Percentiles rank a stretch among this genome's conserved stretches.
Conservation (phyloP, 1,140 invertebrate species). For the Octopus bimaculoides region DNA sequence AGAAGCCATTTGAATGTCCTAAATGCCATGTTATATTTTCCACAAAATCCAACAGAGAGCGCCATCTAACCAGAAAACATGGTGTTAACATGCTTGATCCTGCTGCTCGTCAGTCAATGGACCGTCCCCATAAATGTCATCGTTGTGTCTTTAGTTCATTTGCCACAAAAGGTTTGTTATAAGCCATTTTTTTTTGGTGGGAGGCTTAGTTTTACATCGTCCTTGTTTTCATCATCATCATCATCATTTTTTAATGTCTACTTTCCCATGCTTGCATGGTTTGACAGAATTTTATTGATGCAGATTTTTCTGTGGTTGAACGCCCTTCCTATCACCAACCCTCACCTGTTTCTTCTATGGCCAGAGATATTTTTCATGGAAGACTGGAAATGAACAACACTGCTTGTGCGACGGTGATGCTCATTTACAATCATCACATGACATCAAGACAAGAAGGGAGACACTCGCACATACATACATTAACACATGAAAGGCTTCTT, state of each 20-base stretch:
- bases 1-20: conserved; percentile 93
- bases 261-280: not conserved
- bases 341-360: not conserved
- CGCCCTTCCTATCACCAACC: not conserved
- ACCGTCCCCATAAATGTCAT: conserved; percentile 80
- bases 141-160: conserved; percentile 83
- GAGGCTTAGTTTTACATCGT: not conserved
- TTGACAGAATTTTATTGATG: not conserved
- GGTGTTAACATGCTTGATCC: conserved; percentile 54
- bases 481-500: too few species aligned
- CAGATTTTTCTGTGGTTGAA: not conserved
- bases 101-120: conserved; percentile 56
- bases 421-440: too few species aligned
- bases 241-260: not conserved
- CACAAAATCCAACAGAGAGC: conserved; percentile 95
- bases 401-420: too few species aligned
- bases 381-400: too few species aligned
- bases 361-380: too few species aligned
- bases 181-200: not conserved
- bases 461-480: too few species aligned
- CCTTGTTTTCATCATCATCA: not conserved
- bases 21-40: conserved; percentile 90
- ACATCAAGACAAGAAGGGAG: too few species aligned
- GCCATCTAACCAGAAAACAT: conserved; percentile 88
- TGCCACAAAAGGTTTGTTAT: conserved; percentile 70